Conservation (phyloP, 2,797 vertebrate species). For the Pelodytes ibericus region DNA sequence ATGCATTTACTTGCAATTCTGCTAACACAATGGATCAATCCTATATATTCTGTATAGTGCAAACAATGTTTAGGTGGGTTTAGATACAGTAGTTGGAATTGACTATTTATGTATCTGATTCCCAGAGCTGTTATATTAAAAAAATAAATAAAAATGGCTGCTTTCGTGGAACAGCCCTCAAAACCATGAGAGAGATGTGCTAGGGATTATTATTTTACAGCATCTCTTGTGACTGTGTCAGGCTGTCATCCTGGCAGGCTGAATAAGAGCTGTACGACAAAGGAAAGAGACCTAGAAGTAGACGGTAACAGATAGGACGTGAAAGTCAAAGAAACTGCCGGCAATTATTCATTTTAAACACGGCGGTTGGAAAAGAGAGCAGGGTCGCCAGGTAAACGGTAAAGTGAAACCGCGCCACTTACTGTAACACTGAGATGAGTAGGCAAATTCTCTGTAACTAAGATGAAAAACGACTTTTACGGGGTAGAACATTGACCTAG, state of each 20-base stretch:
- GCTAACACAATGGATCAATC: no score
- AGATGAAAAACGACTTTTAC: background rate
- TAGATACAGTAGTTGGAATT: no score
- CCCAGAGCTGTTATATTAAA: no score
- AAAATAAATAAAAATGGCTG: no score
- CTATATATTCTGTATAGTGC: no score
- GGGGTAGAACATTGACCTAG: background rate
- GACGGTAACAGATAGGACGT: background rate
- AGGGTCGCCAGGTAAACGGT: constrained; percentile 1
- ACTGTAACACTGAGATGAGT: background rate
- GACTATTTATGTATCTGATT: no score
- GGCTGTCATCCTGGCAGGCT: constrained; percentile 28
- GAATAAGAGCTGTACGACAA: constrained; percentile 24
- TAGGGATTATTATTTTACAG: background rate
- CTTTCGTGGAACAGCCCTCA: no score
- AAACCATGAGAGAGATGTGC: no score
- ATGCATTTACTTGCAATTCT: no score
- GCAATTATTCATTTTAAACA: constrained; percentile 3
- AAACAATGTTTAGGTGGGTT: no score
- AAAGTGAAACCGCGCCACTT: constrained; percentile 12
- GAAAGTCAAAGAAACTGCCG: constrained; percentile 8
- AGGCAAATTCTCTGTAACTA: background rate
- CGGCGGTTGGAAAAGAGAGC: background rate
- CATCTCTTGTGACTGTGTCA: constrained; percentile 13
- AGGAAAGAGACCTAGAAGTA: constrained; percentile 18